phyloP scores from a whole-genome alignment of 2,797 vertebrate genomes.

The Lacerta agilis region DNA sequence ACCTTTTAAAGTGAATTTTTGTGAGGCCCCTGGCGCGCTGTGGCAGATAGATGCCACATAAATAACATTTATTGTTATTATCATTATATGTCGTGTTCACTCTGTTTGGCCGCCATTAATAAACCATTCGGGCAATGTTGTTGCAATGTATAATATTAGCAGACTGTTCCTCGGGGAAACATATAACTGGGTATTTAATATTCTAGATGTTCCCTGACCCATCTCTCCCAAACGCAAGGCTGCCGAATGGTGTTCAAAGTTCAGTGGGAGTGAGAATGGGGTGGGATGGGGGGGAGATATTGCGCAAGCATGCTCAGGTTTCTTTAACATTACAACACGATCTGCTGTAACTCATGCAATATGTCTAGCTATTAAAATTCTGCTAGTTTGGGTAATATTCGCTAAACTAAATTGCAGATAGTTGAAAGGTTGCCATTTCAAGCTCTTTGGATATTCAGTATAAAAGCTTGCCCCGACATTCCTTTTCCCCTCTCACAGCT shows the following conservation, averaged over 20 bases:
- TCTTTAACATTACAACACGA: conserved; percentile 3
- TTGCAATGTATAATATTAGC: conserved; percentile 78
- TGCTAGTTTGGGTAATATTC: conserved; percentile 58
- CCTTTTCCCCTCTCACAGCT: background rate
- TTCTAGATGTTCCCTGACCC: conserved; percentile 72
- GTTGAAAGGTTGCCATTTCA: conserved; percentile 31
- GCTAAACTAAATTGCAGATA: conserved; percentile 55
- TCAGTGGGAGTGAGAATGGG: conserved; percentile 31
- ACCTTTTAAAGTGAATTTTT: conserved; percentile 73
- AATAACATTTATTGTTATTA: conserved; percentile 83
- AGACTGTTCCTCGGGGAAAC: conserved; percentile 73
- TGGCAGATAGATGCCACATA: conserved; percentile 69
- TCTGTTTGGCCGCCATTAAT: conserved; percentile 81
- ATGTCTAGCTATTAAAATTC: conserved; percentile 55
- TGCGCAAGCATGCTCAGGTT: conserved; percentile 55
- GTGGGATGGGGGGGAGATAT: conserved; percentile 40
- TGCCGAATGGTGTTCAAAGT: conserved; percentile 63
- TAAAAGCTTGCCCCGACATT: background rate
- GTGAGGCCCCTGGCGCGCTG: conserved; percentile 70
- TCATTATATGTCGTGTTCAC: conserved; percentile 78
- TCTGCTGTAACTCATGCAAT: background rate
- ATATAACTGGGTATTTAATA: conserved; percentile 74
- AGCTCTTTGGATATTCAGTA: background rate
- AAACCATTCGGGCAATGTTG: conserved; percentile 81
- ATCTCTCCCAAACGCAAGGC: conserved; percentile 55